phyloP scores from a whole-genome alignment of 2,888 invertebrate genomes.

The Phalera bucephala region DNA sequence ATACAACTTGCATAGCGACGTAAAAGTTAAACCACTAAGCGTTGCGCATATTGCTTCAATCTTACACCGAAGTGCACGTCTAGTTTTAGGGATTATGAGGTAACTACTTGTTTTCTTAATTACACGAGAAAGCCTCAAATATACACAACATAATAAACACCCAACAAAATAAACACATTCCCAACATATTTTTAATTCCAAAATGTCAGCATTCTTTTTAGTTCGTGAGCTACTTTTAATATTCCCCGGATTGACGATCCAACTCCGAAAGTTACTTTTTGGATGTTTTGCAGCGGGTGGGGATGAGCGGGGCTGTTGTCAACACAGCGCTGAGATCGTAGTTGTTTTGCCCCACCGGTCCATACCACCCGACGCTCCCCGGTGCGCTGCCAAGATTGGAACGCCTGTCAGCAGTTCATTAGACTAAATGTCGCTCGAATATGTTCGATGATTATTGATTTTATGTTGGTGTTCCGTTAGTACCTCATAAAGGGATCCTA shows the following conservation, averaged over 20 bases:
- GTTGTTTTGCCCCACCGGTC: constrained; percentile 29
- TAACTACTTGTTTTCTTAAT: no score
- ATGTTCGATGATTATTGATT: constrained; percentile 8
- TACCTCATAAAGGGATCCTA: no score
- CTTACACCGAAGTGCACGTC: no score
- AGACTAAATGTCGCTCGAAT: constrained; percentile 11
- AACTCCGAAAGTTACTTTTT: constrained; percentile 23
- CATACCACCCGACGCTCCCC: constrained; percentile 18
- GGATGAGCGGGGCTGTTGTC: constrained; percentile 22
- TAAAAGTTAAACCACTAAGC: no score
- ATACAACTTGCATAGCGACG: no score
- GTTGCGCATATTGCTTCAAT: no score
- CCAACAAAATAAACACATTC: no score
- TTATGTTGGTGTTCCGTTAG: no score
- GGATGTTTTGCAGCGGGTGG: constrained; percentile 18
- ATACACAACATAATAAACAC: no score
- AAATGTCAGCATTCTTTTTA: neutral
- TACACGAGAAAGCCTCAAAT: no score
- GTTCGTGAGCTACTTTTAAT: constrained; percentile 10
- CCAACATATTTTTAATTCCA: neutral
- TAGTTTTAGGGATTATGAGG: no score
- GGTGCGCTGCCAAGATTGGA: constrained; percentile 15
- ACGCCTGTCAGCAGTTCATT: constrained; percentile 28
- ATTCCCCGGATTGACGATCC: constrained; percentile 12
- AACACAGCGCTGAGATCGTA: neutral